Evolutionary conservation across 2,797 vertebrate genomes (phyloP).

Genomic region (Limosa lapponica): DNA sequence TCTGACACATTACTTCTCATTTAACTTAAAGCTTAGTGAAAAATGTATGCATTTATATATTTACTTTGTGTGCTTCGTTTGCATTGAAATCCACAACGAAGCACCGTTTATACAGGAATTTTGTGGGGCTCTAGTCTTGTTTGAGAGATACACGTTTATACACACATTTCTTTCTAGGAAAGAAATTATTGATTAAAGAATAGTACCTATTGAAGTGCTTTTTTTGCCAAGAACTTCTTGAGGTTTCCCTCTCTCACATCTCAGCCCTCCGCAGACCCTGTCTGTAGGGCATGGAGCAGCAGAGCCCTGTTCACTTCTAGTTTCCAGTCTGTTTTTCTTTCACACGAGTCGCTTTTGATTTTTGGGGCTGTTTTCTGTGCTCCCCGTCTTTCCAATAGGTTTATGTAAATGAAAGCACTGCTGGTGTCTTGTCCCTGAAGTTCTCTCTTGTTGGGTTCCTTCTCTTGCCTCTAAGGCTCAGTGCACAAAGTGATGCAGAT

Average conservation of each 20-base stretch:
- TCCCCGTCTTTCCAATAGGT: accelerated
- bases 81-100: background rate
- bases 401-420: background rate
- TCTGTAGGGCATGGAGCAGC: accelerated
- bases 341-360: background rate
- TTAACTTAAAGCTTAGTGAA: background rate
- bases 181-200: background rate
- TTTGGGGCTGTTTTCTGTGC: background rate
- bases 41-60: background rate
- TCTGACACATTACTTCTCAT: background rate
- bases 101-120: background rate
- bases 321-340: background rate
- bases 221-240: background rate
- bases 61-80: background rate
- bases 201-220: accelerated
- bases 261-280: background rate
- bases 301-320: background rate
- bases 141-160: background rate
- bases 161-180: accelerated
- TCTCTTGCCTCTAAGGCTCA: accelerated
- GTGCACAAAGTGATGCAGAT: background rate
- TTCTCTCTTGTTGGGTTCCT: background rate
- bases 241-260: background rate
- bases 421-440: background rate
- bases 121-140: background rate